These are phyloP conservation scores for Drosophila neutralis DNA, from an alignment of 2,888 invertebrate species.

Conservation along the genomic window DNA sequence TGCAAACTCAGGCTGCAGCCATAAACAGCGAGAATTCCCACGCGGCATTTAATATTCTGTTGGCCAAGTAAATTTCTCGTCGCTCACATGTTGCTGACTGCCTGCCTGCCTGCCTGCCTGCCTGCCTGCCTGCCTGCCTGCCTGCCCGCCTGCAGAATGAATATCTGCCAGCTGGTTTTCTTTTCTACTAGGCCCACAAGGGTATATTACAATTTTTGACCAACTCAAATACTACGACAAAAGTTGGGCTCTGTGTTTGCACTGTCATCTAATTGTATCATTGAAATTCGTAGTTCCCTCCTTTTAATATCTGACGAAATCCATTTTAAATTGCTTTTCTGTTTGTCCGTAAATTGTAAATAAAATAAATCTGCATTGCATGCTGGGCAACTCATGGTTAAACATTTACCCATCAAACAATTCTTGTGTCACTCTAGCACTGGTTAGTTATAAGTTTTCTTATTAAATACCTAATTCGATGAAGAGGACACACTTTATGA, in stretches of 20 bases:
- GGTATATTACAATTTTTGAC: slow-evolving; percentile 32
- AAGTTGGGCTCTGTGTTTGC: slow-evolving; percentile 1
- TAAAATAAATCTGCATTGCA: neutral
- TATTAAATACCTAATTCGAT: neutral
- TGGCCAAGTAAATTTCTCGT: slow-evolving; percentile 71
- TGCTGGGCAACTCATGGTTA: neutral
- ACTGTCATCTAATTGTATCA: slow-evolving; percentile 1
- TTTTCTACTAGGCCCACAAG: slow-evolving; percentile 1
- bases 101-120: neutral
- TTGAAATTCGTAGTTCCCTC: neutral
- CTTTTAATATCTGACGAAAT: neutral
- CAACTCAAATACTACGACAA: slow-evolving; percentile 7
- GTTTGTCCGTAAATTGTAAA: neutral
- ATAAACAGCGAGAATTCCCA: slow-evolving; percentile 80
- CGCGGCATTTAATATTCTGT: slow-evolving; percentile 81
- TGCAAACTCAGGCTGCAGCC: slow-evolving; percentile 57
- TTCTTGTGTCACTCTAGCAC: slow-evolving; percentile 18
- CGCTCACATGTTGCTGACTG: slow-evolving; percentile 49
- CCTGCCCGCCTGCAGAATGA: neutral
- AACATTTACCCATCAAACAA: neutral
- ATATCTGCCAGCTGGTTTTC: slow-evolving; percentile 18
- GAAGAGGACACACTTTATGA: neutral
- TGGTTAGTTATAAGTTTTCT: neutral
- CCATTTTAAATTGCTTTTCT: neutral
- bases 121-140: neutral